A percentile compares a stretch with the other conserved stretches of the same genome.
Conservation (phyloP, 1,140 invertebrate genomes). For the Holcopasites calliopsidis region DNA sequence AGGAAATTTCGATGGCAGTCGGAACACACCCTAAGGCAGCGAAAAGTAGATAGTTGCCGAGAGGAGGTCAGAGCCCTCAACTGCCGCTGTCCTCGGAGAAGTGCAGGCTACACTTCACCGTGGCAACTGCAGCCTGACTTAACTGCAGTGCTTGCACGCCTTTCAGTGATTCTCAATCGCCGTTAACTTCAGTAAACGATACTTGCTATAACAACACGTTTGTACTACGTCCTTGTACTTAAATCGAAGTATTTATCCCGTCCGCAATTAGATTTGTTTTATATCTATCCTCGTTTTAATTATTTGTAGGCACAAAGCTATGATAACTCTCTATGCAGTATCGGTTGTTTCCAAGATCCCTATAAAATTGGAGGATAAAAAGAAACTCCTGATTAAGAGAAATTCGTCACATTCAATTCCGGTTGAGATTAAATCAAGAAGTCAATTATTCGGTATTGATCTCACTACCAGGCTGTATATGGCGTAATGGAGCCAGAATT, state of each 20-base stretch:
- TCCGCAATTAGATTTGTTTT: neutral
- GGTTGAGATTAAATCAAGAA: neutral
- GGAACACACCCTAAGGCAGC: conserved; percentile 51
- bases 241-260: neutral
- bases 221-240: neutral
- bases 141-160: conserved; percentile 55
- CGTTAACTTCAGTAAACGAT: neutral
- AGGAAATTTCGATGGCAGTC: conserved; percentile 44
- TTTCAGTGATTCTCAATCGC: conserved; percentile 65
- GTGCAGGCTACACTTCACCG: conserved; percentile 53
- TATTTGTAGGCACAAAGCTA: too few species aligned
- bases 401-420: neutral
- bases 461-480: neutral
- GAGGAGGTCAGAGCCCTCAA: conserved; percentile 69
- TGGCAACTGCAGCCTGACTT: conserved; percentile 62
- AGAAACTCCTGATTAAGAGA: too few species aligned
- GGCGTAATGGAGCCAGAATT: neutral
- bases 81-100: conserved; percentile 60
- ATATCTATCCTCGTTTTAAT: neutral
- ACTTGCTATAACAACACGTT: too few species aligned
- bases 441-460: conserved; percentile 31
- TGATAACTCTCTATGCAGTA: neutral
- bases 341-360: neutral
- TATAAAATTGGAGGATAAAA: too few species aligned
- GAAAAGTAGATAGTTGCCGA: conserved; percentile 56